Evolutionary conservation across 2,888 invertebrate genomes (phyloP).

Genomic region (Saturnia japonica): DNA sequence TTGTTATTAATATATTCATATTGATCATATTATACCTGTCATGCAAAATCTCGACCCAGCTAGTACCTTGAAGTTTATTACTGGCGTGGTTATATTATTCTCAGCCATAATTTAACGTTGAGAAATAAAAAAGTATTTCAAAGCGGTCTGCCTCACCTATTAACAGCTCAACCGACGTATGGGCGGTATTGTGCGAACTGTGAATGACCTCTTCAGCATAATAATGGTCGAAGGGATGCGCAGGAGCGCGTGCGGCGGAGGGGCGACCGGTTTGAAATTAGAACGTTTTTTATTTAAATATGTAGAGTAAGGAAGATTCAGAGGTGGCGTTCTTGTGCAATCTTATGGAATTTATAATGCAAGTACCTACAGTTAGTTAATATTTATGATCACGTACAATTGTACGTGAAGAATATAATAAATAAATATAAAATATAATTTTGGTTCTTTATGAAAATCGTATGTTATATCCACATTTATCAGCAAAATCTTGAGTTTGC

Average conservation of each 20-base stretch:
- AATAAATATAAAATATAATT: too few species aligned
- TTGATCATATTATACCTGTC: background rate
- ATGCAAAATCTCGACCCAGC: background rate
- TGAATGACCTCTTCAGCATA: constrained; percentile 81
- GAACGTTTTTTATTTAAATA: constrained; percentile 72
- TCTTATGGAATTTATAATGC: too few species aligned
- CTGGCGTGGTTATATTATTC: constrained; percentile 1
- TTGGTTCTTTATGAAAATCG: background rate
- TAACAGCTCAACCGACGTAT: constrained; percentile 48
- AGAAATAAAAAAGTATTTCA: constrained; percentile 46
- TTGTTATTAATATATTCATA: background rate
- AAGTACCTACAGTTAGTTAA: too few species aligned
- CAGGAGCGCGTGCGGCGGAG: constrained; percentile 76
- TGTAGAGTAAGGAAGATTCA: constrained; percentile 6
- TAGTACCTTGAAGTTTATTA: constrained; percentile 3
- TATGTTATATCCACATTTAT: background rate
- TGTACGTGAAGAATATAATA: too few species aligned
- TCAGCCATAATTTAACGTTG: constrained; percentile 1
- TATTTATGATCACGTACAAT: too few species aligned
- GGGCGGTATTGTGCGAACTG: constrained; percentile 74
- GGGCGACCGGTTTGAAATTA: constrained; percentile 81
- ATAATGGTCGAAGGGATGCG: constrained; percentile 79
- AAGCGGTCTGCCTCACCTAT: constrained; percentile 59
- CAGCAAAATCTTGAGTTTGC: background rate
- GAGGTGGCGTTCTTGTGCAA: background rate